Conservation (phyloP, 2,888 invertebrate species). For the Ichneumon xanthorius region DNA sequence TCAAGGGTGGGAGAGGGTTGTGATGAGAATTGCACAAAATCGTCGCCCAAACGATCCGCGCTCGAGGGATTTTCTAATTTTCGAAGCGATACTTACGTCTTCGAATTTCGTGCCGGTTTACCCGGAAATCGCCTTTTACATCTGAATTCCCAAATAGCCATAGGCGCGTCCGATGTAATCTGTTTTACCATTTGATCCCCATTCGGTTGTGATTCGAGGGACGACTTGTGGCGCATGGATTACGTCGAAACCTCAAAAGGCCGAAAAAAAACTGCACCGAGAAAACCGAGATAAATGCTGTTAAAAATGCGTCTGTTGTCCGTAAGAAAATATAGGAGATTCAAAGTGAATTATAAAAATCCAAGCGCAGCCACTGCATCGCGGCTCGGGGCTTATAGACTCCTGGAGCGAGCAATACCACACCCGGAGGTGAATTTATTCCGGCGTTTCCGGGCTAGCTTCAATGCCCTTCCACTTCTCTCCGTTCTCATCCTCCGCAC, state of each 20-base stretch:
- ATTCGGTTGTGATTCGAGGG: too few species aligned
- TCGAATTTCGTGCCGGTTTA: too few species aligned
- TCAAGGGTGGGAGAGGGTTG: background rate
- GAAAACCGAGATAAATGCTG: background rate
- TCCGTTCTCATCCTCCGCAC: slow-evolving; percentile 34
- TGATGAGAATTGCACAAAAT: background rate
- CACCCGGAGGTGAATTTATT: slow-evolving; percentile 57
- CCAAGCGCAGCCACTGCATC: slow-evolving; percentile 37
- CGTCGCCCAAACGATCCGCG: too few species aligned
- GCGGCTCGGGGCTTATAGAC: slow-evolving; percentile 12
- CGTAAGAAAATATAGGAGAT: slow-evolving; percentile 7
- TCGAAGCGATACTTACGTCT: too few species aligned
- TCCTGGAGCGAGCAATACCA: slow-evolving; percentile 47
- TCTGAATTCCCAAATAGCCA: too few species aligned
- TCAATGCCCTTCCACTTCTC: slow-evolving; percentile 52
- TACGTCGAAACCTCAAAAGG: background rate
- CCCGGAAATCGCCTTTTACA: too few species aligned
- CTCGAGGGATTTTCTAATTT: too few species aligned
- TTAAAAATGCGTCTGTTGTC: background rate
- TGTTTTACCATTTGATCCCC: too few species aligned
- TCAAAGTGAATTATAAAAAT: slow-evolving; percentile 60
- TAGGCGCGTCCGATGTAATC: too few species aligned
- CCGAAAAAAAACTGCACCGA: slow-evolving; percentile 1
- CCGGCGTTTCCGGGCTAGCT: slow-evolving; percentile 58
- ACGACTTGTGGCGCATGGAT: background rate